Percentiles rank a stretch among this genome's conserved stretches.
These are phyloP conservation scores for Thecophora atra DNA, from an alignment of 2,888 invertebrate genomes.

Conservation along the genomic window DNA sequence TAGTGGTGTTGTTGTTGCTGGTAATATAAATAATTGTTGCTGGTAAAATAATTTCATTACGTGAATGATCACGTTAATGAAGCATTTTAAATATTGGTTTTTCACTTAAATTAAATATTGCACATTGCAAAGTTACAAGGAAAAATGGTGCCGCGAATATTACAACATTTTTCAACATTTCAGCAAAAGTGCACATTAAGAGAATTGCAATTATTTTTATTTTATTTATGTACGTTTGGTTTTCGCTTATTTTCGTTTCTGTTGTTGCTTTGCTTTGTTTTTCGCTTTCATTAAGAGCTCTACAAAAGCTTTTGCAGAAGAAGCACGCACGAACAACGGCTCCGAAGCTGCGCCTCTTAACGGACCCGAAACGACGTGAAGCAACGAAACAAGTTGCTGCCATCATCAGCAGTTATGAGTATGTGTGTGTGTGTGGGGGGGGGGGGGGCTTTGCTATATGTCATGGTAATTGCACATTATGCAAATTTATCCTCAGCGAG, in stretches of 20 bases:
- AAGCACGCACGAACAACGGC: background rate
- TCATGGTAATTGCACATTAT: conserved; percentile 13
- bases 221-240: background rate
- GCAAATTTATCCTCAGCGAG: background rate
- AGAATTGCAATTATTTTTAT: conserved; percentile 12
- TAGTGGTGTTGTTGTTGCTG: background rate
- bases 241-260: background rate
- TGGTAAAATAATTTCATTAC: background rate
- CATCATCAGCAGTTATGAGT: background rate
- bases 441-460: background rate
- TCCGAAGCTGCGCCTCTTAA: background rate
- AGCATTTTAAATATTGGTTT: conserved; percentile 3
- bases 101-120: conserved; percentile 4
- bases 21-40: background rate
- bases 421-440: conserved; percentile 5
- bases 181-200: background rate
- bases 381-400: background rate
- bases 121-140: background rate
- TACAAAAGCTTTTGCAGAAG: background rate
- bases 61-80: background rate
- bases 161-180: background rate
- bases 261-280: background rate
- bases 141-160: background rate
- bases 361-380: background rate
- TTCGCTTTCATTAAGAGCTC: background rate